These are phyloP conservation scores for Thelaira solivaga DNA, from an alignment of 2,888 invertebrate species.

Conservation along the genomic window DNA sequence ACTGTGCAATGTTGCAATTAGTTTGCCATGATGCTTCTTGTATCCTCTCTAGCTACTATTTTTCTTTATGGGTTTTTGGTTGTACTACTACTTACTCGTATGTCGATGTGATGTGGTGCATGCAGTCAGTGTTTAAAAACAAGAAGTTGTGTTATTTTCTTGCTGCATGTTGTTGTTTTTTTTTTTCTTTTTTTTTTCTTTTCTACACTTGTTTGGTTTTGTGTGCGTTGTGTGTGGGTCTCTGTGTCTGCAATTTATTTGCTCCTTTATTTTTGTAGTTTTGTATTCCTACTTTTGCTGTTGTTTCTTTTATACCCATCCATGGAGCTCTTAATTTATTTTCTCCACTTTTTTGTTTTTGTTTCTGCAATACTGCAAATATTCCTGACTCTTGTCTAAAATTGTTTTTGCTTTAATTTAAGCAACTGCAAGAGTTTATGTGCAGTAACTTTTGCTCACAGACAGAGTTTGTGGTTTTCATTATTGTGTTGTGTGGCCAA, in stretches of 20 bases:
- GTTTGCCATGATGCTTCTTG: constrained; percentile 27
- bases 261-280: constrained; percentile 38
- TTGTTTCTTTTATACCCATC: constrained; percentile 3
- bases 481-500: not conserved
- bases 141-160: constrained; percentile 25
- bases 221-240: not conserved
- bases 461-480: constrained; percentile 10
- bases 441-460: not conserved
- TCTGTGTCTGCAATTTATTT: constrained; percentile 12
- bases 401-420: not conserved
- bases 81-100: too few relatives aligned
- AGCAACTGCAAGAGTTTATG: not conserved
- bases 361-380: too few relatives aligned
- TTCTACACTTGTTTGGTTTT: constrained; percentile 1
- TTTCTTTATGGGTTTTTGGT: not conserved
- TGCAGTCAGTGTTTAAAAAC: not conserved
- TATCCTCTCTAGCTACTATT: constrained; percentile 24
- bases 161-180: constrained; percentile 1
- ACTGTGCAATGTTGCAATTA: constrained; percentile 51
- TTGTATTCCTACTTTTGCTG: constrained; percentile 36
- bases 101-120: too few relatives aligned
- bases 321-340: constrained; percentile 20
- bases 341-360: not conserved
- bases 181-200: not conserved
- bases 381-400: constrained; percentile 25